Conservation (phyloP, 2,888 invertebrate genomes). For the Drosophila aldrichi region DNA sequence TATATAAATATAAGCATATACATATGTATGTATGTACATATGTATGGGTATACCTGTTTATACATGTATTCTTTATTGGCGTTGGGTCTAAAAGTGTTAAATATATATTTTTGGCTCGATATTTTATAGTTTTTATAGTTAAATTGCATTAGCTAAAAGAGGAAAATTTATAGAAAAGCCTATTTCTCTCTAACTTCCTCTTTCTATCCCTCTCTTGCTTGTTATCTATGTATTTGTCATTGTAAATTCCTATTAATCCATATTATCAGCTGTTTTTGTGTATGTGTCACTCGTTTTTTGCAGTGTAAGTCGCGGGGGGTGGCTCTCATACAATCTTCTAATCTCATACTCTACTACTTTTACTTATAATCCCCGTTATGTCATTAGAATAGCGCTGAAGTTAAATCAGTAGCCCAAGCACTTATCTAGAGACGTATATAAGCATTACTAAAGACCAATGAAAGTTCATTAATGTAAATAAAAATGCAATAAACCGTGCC, state of each 20-base stretch:
- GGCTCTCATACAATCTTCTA: not conserved
- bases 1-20: conserved; percentile 5
- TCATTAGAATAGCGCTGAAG: not conserved
- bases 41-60: not conserved
- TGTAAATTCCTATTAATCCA: conserved; percentile 1
- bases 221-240: conserved; percentile 5
- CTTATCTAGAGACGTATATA: not conserved
- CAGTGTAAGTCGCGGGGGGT: not conserved
- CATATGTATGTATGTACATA: not conserved
- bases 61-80: conserved; percentile 53
- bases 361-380: not conserved
- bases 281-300: conserved; percentile 14
- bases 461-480: conserved; percentile 32
- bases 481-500: conserved; percentile 26
- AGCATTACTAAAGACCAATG: conserved; percentile 6
- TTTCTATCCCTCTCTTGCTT: not conserved
- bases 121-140: conserved; percentile 61
- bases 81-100: conserved; percentile 58
- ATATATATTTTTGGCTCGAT: conserved; percentile 50
- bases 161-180: not conserved
- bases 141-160: conserved; percentile 45
- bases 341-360: not conserved
- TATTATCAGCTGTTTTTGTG: not conserved
- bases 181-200: no score
- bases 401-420: not conserved